A percentile compares a stretch with the other conserved stretches of the same genome.
Evolutionary conservation across 2,113 vertebrate genomes (phyloP).

Genomic region (Poeciliopsis turrubarensis): DNA sequence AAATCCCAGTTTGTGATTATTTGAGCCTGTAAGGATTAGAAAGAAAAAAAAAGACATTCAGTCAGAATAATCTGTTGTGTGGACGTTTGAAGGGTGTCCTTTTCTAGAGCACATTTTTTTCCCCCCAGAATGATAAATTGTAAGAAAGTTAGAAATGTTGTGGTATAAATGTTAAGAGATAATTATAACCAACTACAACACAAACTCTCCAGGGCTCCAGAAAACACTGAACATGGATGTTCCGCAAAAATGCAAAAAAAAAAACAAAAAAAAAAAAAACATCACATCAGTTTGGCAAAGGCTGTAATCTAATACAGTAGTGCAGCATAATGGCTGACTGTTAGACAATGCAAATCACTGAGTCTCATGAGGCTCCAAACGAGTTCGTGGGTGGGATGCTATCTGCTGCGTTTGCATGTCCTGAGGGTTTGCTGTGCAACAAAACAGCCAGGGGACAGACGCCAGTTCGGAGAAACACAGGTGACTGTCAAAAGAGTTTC

Average conservation of each 20-base stretch:
- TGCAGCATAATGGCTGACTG: constrained; percentile 20
- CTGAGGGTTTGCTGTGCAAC: constrained; percentile 23
- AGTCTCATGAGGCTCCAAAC: constrained; percentile 23
- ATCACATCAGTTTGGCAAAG: neutral
- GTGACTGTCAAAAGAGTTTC: constrained; percentile 18
- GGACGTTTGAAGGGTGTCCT: neutral
- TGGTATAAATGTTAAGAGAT: neutral
- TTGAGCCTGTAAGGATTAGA: neutral
- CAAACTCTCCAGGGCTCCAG: neutral
- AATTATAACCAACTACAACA: neutral
- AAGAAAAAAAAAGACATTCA: neutral
- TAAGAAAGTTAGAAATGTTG: neutral
- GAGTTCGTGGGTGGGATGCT: constrained; percentile 23
- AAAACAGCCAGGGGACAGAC: constrained; percentile 26
- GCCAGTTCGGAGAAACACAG: constrained; percentile 39
- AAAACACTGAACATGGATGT: neutral
- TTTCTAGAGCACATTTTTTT: neutral
- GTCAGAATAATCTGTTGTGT: no score
- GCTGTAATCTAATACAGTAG: neutral
- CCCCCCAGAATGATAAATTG: neutral
- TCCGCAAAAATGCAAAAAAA: neutral
- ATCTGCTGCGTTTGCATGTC: constrained; percentile 52
- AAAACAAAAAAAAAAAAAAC: no score
- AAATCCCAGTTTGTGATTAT: neutral
- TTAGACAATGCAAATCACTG: constrained; percentile 47